Base-by-base conservation (phyloP, 2,113 vertebrate species). In the Melanerpes aurifrons region DNA sequence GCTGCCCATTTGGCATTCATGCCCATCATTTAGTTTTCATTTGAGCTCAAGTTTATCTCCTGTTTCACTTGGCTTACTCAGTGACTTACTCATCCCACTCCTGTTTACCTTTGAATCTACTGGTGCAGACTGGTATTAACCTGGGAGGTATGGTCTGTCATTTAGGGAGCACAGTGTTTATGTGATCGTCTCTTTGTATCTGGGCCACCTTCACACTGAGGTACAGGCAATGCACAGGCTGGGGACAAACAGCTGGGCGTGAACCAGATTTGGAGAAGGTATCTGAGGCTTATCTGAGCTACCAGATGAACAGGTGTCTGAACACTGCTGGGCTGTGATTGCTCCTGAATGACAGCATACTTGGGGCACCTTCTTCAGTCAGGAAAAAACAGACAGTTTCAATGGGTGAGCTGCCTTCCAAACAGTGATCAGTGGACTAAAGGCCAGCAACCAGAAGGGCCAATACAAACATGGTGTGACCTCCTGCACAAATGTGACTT, bases 61-160 rank as follows among this genome's bases (percentile, higher is more conserved):
- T 18, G 15, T 73, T 83, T 85, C 68, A 29, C 35, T 64, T 35
- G 40, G 31, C 8, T 48, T 37, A 61, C 75, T 28, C 50, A 82
- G 56, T 3, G 0, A 47, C 22, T 61, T 67, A 17, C 20, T 57
- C 7, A 3, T 68, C 50, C 31, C 47, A 43, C 8, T 0, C 26
- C 47, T 5, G 31, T 64, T 92, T 58, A 79, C 53, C 54, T 61
- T n/a, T 3, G 8, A 24, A 86, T 58, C 58, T 56, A 31, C 31
- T 18, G 50, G 8, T 18, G 58, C 62, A 67, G 53, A 35, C 19
- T 14, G 50, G 22, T 8, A 24, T 56, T 54, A 61, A 16, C 20
- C 63, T 17, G 54, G 85, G 82, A 91, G 56, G 25, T 21, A 10
- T 26, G 18, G 78, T 7, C 82, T 35, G 11, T 28, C 17, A 13